phyloP scores from a whole-genome alignment of 2,113 vertebrate genomes.

The Seriola rivoliana region DNA sequence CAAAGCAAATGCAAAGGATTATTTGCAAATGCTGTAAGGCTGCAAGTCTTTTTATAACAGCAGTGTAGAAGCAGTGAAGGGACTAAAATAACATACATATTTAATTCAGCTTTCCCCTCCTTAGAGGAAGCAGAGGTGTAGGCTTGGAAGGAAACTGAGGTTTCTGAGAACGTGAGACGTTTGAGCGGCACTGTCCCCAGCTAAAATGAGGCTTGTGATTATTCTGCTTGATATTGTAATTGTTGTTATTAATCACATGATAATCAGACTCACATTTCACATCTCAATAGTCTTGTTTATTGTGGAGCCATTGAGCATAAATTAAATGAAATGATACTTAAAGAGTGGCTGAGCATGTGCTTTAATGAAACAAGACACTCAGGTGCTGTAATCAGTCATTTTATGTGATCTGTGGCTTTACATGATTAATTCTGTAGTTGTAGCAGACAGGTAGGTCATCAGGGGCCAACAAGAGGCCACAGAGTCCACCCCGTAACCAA shows the following conservation, averaged over 20 bases:
- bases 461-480: neutral
- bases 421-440: neutral
- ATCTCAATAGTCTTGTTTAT: neutral
- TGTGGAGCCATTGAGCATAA: neutral
- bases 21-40: conserved; percentile 32
- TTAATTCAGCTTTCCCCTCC: conserved; percentile 51
- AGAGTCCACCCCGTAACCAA: neutral
- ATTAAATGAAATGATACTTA: neutral
- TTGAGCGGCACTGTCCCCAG: neutral
- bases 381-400: neutral
- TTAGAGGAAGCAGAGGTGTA: conserved; percentile 21
- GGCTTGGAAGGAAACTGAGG: neutral
- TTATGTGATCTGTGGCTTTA: neutral
- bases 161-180: neutral
- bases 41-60: conserved; percentile 41
- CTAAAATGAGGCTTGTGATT: neutral
- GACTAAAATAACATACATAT: conserved; percentile 51
- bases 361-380: too few relatives aligned
- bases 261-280: neutral
- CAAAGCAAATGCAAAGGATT: conserved; percentile 38
- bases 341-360: neutral
- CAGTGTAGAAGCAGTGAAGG: conserved; percentile 28
- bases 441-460: neutral
- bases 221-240: neutral
- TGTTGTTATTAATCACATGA: neutral